Evolutionary conservation across 1,140 invertebrate species (phyloP).

Genomic region (Gyrodactylus salaris): DNA sequence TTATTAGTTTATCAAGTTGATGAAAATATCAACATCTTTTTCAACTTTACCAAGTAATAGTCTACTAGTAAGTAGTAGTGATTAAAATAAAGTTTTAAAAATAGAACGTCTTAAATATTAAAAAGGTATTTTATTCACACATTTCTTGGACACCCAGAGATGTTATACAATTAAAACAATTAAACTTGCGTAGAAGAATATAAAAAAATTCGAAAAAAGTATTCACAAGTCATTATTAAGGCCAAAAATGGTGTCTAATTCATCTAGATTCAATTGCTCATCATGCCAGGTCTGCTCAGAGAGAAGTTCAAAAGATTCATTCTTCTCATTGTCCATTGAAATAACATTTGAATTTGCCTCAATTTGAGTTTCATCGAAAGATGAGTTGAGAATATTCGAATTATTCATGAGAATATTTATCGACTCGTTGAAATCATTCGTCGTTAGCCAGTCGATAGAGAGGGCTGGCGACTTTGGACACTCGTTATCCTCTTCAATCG

Average conservation of each 20-base stretch:
- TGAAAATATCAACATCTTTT: too few relatives aligned
- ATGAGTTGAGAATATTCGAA: neutral
- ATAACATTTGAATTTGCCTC: neutral
- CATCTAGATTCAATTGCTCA: conserved; percentile 1
- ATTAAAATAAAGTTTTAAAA: too few relatives aligned
- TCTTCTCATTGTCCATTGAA: neutral
- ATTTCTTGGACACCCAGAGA: too few relatives aligned
- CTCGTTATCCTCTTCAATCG: neutral
- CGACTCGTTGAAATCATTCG: neutral
- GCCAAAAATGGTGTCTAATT: conserved; percentile 2
- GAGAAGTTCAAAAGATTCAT: neutral
- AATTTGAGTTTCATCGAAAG: neutral
- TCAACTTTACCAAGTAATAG: too few relatives aligned
- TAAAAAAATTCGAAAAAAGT: conserved; percentile 7
- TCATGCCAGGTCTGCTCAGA: neutral
- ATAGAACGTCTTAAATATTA: too few relatives aligned
- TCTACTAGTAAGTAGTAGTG: too few relatives aligned
- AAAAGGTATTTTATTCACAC: too few relatives aligned
- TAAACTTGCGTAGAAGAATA: neutral
- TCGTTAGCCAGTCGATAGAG: neutral
- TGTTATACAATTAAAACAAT: too few relatives aligned
- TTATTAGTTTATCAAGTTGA: too few relatives aligned
- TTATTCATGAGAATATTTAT: neutral
- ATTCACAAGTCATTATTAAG: conserved; percentile 5
- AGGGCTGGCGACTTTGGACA: neutral